A percentile compares a stretch with the other conserved stretches of the same genome.
phyloP scores from a whole-genome alignment of 2,113 vertebrate species.

The Saimiri boliviensis region DNA sequence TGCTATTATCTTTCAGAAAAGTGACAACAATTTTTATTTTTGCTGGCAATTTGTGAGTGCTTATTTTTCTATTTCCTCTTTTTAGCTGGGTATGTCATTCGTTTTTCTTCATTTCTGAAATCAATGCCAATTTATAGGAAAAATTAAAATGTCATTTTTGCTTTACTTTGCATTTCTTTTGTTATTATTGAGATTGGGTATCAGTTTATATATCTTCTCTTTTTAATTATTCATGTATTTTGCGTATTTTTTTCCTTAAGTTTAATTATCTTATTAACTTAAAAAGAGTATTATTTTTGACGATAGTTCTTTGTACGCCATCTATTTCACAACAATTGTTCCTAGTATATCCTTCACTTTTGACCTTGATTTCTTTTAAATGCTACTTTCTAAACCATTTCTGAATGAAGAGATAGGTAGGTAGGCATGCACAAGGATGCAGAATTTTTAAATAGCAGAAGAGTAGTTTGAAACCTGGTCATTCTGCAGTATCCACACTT shows the following conservation, averaged over 20 bases:
- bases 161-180: neutral
- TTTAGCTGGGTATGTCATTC: neutral
- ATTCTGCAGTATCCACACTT: neutral
- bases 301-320: neutral
- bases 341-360: neutral
- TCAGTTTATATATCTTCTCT: neutral
- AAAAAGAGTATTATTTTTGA: neutral
- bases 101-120: neutral
- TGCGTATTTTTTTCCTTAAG: neutral
- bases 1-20: neutral
- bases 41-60: neutral
- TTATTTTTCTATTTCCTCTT: neutral
- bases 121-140: neutral
- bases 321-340: neutral
- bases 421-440: neutral
- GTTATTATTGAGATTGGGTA: neutral
- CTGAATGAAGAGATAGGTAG: neutral
- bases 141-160: constrained; percentile 3
- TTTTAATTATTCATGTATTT: neutral
- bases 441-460: neutral
- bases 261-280: neutral
- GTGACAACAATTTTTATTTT: neutral
- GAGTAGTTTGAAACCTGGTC: neutral
- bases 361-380: neutral
- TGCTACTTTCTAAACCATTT: neutral